Conservation (phyloP, 2,888 invertebrate genomes). For the Drosophila ochracea region DNA sequence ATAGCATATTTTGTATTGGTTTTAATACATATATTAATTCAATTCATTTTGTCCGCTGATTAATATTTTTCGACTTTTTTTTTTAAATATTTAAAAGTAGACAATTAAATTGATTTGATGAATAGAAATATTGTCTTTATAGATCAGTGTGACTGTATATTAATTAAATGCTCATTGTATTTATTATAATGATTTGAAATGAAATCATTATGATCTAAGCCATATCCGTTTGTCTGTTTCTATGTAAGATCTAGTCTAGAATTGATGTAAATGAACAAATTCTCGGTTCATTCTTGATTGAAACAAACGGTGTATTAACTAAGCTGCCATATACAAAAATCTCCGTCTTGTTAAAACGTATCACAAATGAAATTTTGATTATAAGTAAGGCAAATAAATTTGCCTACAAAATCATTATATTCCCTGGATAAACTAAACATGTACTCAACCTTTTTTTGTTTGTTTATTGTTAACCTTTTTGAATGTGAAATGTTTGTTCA, state of each 20-base stretch:
- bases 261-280: conserved; percentile 1
- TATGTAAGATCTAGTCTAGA: conserved; percentile 14
- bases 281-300: background rate
- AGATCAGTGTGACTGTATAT: conserved; percentile 9
- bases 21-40: background rate
- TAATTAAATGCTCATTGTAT: background rate
- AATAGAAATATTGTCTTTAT: background rate
- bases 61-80: background rate
- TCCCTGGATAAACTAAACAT: conserved; percentile 67
- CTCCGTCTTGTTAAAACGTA: background rate
- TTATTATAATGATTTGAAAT: background rate
- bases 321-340: conserved; percentile 9
- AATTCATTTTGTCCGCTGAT: background rate
- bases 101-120: background rate
- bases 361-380: background rate
- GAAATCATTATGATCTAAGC: background rate
- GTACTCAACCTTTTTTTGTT: conserved; percentile 24
- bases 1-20: background rate
- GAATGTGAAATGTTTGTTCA: conserved; percentile 30
- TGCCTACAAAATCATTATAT: background rate
- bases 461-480: conserved; percentile 24
- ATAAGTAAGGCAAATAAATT: background rate
- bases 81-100: background rate
- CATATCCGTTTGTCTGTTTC: conserved; percentile 15
- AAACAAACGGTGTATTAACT: background rate